These are phyloP conservation scores for Scolopax rusticola DNA, from an alignment of 2,797 vertebrate genomes.

Conservation along the genomic window DNA sequence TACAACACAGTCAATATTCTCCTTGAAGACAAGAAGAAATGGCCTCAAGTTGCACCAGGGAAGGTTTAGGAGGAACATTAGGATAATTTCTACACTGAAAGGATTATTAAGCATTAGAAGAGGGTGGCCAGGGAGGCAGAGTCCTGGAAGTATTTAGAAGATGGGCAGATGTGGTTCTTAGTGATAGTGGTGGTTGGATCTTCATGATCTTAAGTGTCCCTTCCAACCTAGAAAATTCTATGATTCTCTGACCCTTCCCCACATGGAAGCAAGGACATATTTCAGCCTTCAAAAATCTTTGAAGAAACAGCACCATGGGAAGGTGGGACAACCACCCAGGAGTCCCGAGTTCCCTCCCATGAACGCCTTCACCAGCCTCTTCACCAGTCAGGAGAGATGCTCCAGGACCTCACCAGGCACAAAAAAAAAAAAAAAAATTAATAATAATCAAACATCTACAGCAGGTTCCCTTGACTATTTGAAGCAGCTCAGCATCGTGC, in stretches of 20 bases:
- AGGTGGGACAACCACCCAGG: rapidly evolving
- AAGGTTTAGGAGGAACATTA: no score
- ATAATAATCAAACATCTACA: background rate
- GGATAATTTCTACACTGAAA: no score
- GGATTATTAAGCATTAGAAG: no score
- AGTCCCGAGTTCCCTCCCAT: background rate
- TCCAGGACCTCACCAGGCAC: background rate
- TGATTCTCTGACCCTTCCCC: no score
- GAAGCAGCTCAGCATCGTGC: background rate
- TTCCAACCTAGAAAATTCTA: no score
- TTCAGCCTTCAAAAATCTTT: background rate
- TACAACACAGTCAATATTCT: background rate
- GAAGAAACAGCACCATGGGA: background rate
- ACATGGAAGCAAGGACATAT: background rate
- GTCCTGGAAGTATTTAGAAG: no score
- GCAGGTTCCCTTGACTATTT: background rate
- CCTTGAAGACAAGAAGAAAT: background rate
- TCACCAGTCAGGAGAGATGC: background rate
- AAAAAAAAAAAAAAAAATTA: no score
- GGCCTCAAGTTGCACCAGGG: no score
- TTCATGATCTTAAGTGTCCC: no score
- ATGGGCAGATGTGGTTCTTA: no score
- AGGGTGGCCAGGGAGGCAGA: no score
- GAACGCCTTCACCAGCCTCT: background rate
- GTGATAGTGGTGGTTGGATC: no score